Evolutionary conservation across 2,113 vertebrate species (phyloP).

Genomic region (Panthera leo): DNA sequence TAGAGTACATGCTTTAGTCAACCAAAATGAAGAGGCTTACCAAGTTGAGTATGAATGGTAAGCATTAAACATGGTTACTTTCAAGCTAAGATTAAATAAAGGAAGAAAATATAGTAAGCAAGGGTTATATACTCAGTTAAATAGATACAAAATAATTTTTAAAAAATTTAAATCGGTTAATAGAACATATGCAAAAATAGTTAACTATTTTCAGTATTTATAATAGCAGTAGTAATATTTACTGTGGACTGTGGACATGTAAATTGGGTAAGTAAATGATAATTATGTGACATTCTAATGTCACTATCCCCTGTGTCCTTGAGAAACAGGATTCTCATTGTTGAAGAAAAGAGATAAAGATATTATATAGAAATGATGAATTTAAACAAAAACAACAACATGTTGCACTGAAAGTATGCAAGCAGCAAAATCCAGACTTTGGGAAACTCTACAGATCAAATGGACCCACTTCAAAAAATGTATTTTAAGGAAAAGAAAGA

Average conservation of each 20-base stretch:
- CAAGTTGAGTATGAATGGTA: neutral
- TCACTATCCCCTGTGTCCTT: neutral
- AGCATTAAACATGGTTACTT: neutral
- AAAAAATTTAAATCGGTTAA: neutral
- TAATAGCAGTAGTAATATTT: neutral
- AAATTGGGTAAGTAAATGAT: neutral
- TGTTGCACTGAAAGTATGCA: neutral
- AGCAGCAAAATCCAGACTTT: neutral
- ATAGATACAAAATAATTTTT: neutral
- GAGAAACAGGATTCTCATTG: neutral
- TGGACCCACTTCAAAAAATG: neutral
- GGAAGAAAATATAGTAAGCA: neutral
- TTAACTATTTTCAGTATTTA: neutral
- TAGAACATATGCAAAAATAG: neutral
- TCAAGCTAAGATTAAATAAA: neutral
- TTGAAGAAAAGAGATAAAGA: neutral
- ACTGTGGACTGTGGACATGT: neutral
- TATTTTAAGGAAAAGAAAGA: neutral
- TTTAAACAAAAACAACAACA: neutral
- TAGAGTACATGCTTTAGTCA: neutral
- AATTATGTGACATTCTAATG: neutral
- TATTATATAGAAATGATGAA: neutral
- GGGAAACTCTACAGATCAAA: neutral
- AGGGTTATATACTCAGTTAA: neutral
- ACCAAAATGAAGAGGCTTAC: neutral